Percentiles rank a stretch among this genome's conserved stretches.
phyloP scores from a whole-genome alignment of 1,140 invertebrate genomes.

The Camponotus vicinus region DNA sequence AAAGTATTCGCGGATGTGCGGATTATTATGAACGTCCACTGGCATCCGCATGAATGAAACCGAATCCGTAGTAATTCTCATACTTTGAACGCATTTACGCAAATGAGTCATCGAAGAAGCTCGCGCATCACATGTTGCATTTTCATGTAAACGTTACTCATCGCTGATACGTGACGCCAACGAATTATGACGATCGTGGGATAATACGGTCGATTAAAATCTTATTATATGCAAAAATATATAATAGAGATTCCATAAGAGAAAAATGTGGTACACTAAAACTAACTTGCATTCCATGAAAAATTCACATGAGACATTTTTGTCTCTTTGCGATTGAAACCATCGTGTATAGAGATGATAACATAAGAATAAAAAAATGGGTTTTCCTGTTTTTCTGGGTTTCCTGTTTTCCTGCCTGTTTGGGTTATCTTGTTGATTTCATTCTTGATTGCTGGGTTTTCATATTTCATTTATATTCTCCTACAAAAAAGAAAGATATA shows the following conservation, averaged over 20 bases:
- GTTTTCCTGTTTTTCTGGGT: too few relatives aligned
- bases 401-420: too few relatives aligned
- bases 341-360: too few relatives aligned
- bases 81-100: constrained; percentile 23
- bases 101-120: constrained; percentile 26
- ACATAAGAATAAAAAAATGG: too few relatives aligned
- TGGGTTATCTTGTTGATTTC: neutral
- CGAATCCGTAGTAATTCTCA: constrained; percentile 53
- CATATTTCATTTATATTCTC: too few relatives aligned
- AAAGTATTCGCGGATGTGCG: neutral
- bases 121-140: constrained; percentile 2
- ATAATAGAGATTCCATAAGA: neutral
- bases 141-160: constrained; percentile 43
- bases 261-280: neutral
- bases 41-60: constrained; percentile 43
- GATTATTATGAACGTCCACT: neutral
- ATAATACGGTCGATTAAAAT: neutral
- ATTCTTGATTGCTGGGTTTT: neutral
- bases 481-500: neutral
- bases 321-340: too few relatives aligned
- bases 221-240: constrained; percentile 21
- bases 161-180: neutral
- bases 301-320: too few relatives aligned
- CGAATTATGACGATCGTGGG: constrained; percentile 7
- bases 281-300: neutral